phyloP scores from a whole-genome alignment of 2,797 vertebrate genomes.

The Babyrousa celebensis region DNA sequence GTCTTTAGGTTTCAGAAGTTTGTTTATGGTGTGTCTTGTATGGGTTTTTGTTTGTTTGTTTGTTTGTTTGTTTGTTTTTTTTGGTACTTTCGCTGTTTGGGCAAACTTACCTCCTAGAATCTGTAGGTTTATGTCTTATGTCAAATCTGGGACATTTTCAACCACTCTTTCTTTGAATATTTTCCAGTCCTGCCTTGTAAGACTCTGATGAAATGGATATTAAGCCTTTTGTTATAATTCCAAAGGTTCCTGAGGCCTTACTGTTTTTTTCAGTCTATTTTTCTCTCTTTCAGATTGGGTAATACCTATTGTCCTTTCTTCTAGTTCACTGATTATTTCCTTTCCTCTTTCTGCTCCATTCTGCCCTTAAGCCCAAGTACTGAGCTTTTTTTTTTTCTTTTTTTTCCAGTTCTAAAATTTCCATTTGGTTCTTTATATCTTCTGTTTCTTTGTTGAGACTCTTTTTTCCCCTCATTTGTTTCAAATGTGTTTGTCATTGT shows the following conservation, averaged over 20 bases:
- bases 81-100: background rate
- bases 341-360: background rate
- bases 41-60: background rate
- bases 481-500: background rate
- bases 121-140: background rate
- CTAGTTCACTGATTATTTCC: background rate
- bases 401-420: slow-evolving; percentile 31
- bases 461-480: background rate
- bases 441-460: background rate
- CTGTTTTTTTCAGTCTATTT: background rate
- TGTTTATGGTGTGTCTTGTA: background rate
- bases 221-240: background rate
- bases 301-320: background rate
- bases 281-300: background rate
- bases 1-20: slow-evolving; percentile 28
- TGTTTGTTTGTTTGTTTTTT: background rate
- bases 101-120: background rate
- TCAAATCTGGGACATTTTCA: slow-evolving; percentile 6
- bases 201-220: background rate
- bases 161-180: background rate
- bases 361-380: background rate
- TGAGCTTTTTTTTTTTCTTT: background rate
- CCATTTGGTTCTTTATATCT: slow-evolving; percentile 1
- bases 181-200: background rate
- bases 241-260: background rate